phyloP scores from a whole-genome alignment of 2,888 invertebrate genomes.

The Resseliella maxima region DNA sequence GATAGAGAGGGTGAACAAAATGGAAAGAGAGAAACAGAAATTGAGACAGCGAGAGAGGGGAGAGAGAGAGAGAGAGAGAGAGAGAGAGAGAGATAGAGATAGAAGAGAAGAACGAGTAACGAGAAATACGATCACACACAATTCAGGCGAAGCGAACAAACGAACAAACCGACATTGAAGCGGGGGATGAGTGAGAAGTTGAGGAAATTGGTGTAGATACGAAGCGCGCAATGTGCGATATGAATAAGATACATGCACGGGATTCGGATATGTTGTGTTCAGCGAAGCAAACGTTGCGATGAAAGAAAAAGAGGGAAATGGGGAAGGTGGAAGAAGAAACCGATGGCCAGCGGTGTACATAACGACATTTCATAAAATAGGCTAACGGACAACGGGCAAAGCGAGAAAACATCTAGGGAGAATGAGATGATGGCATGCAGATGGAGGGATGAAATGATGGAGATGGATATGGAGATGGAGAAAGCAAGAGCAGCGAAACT shows the following conservation, averaged over 20 bases:
- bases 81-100: too few relatives aligned
- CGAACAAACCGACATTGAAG: background rate
- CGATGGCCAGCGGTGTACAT: constrained; percentile 52
- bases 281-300: constrained; percentile 48
- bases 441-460: background rate
- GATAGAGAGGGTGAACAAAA: background rate
- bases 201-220: constrained; percentile 33
- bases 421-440: background rate
- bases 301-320: constrained; percentile 23
- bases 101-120: background rate
- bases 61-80: too few relatives aligned
- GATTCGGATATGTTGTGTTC: constrained; percentile 27
- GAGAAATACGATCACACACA: constrained; percentile 15
- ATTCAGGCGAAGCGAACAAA: background rate
- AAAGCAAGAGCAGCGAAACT: background rate
- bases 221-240: constrained; percentile 45
- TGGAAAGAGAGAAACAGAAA: too few relatives aligned
- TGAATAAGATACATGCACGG: constrained; percentile 52
- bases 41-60: too few relatives aligned
- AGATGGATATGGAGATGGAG: background rate
- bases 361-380: constrained; percentile 55
- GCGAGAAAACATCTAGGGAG: background rate
- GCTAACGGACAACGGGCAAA: constrained; percentile 48
- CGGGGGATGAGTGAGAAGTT: background rate
- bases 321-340: constrained; percentile 23